phyloP scores from a whole-genome alignment of 2,888 invertebrate genomes.

The Helleia helle region DNA sequence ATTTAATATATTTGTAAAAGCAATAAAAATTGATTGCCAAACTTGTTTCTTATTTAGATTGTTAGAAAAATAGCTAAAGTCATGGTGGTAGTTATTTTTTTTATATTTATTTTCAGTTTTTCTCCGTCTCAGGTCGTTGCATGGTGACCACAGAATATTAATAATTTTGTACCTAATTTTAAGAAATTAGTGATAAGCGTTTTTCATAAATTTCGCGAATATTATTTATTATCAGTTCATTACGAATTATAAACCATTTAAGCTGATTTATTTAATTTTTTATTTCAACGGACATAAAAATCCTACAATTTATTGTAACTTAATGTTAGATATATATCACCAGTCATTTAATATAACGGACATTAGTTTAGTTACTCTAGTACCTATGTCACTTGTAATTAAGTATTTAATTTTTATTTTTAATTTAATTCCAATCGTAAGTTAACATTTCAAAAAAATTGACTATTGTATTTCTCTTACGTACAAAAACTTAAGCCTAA shows the following conservation, averaged over 20 bases:
- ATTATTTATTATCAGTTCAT: constrained; percentile 74
- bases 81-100: constrained; percentile 37
- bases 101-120: constrained; percentile 53
- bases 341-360: constrained; percentile 72
- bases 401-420: constrained; percentile 70
- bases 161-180: constrained; percentile 71
- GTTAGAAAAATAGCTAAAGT: constrained; percentile 38
- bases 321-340: constrained; percentile 65
- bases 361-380: constrained; percentile 61
- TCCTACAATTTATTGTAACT: constrained; percentile 58
- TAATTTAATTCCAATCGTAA: constrained; percentile 68
- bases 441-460: constrained; percentile 63
- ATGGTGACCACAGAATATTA: constrained; percentile 61
- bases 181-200: constrained; percentile 64
- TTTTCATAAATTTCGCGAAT: constrained; percentile 64
- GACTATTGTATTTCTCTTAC: constrained; percentile 55
- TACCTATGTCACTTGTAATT: constrained; percentile 68
- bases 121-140: constrained; percentile 56
- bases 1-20: constrained; percentile 48
- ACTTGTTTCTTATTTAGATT: constrained; percentile 57
- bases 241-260: constrained; percentile 68
- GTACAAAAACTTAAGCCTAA: constrained; percentile 64
- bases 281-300: constrained; percentile 67
- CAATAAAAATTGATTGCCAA: constrained; percentile 52
- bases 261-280: constrained; percentile 71